Evolutionary conservation across 1,140 invertebrate species (phyloP).

Genomic region (Elymnias hypermnestra): DNA sequence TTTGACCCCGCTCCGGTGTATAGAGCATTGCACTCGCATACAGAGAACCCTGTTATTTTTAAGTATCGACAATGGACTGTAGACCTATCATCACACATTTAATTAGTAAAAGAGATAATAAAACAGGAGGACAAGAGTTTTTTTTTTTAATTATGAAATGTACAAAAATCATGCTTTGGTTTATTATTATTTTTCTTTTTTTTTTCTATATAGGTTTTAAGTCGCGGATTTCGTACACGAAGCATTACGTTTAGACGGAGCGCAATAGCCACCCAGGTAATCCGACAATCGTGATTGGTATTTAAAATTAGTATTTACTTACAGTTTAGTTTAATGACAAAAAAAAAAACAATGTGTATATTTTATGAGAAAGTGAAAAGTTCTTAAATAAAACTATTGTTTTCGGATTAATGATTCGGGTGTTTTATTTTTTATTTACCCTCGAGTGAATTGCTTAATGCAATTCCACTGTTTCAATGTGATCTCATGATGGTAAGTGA

Average conservation of each 20-base stretch:
- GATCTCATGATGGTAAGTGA: too few species aligned
- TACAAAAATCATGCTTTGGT: constrained; percentile 73
- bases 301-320: constrained; percentile 76
- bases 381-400: constrained; percentile 76
- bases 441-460: too few species aligned
- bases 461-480: too few species aligned
- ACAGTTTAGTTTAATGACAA: constrained; percentile 75
- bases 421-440: constrained; percentile 55
- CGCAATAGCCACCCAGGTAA: constrained; percentile 40
- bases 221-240: constrained; percentile 67
- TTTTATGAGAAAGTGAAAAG: constrained; percentile 75
- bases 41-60: constrained; percentile 48
- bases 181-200: constrained; percentile 63
- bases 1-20: constrained; percentile 14
- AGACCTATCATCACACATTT: constrained; percentile 72
- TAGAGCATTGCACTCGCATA: constrained; percentile 4
- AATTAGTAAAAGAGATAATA: constrained; percentile 39
- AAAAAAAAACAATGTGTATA: constrained; percentile 76
- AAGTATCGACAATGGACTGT: constrained; percentile 67
- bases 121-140: constrained; percentile 54
- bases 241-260: constrained; percentile 44
- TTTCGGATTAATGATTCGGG: constrained; percentile 70
- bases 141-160: constrained; percentile 63
- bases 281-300: constrained; percentile 65
- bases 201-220: constrained; percentile 71